Base-by-base conservation (phyloP, 2,888 invertebrate genomes). In the Odontomyia ornata region DNA sequence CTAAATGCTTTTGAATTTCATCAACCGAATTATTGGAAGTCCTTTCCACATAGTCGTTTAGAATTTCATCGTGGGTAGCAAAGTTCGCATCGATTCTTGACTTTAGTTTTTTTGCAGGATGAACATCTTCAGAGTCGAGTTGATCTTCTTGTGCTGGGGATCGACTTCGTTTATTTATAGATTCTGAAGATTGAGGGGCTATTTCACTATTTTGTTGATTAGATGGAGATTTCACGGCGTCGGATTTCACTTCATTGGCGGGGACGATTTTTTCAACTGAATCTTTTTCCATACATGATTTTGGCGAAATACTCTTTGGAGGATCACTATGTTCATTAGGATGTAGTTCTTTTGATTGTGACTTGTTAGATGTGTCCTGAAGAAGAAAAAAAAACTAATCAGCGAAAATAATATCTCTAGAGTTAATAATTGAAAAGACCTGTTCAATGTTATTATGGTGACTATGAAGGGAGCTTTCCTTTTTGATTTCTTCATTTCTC, bases 41-140 rank as follows among this genome's bases (percentile, higher is more conserved):
- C 9, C 89, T 89, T 77, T 92, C 90, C 79, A 92, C 90, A 83
- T 90, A 91, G 79, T 92, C 91, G 80, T 87, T 89, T 76, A 91
- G 86, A 85, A 91, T 90, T 76, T 88, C 87, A 85, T 91, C 90
- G 82, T 91, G 89, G 65, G 89, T 88, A 0, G 88, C 88, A 79
- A 88, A 89, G 0, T 88, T 87, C 80, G 86, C 88, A 79, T 89
- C 88, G 21, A 89, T 87, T 84, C 89, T 89, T 77, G 87, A 87
- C 79, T 89, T 88, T 21, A 89, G 86, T 76, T 81, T 87, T 88
- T 81, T 89, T 87, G 79, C 79, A n/a, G 81, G 81, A 36, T 80
- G 80, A 25, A 80, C 43, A 77, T 81, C 79, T 36, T 81, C 81
- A 18, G 78, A 69, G 5, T 78, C 78, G 13, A 77, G 77, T 23